Evolutionary conservation across 2,113 vertebrate species (phyloP).

Genomic region (Peromyscus maniculatus): DNA sequence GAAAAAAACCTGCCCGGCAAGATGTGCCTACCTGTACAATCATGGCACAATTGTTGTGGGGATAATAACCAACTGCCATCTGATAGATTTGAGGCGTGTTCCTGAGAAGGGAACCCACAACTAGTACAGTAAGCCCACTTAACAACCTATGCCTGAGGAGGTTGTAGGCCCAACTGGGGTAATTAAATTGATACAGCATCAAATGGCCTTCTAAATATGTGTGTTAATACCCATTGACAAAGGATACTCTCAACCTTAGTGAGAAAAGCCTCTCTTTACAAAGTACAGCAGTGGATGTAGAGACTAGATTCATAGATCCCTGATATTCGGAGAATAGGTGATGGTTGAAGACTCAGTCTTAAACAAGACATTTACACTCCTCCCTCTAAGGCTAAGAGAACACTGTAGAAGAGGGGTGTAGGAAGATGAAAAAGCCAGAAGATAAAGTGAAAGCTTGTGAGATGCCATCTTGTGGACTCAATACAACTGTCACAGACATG

Average conservation of each 20-base stretch:
- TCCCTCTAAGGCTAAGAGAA: not conserved
- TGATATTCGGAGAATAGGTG: not conserved
- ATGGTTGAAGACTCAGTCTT: not conserved
- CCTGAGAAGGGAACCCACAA: not conserved
- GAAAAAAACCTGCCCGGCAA: not conserved
- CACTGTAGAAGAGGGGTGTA: not conserved
- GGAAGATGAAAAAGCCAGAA: not conserved
- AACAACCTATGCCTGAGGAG: not conserved
- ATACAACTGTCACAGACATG: not conserved
- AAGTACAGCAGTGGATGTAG: not conserved
- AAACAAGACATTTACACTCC: not conserved
- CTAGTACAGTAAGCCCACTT: not conserved
- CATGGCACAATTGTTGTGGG: not conserved
- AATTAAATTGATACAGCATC: not conserved
- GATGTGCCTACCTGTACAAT: not conserved
- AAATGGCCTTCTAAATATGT: not conserved
- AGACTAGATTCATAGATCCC: not conserved
- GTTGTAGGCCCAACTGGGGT: not conserved
- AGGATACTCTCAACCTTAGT: not conserved
- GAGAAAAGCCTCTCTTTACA: not conserved
- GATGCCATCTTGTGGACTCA: not conserved
- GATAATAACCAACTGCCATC: not conserved
- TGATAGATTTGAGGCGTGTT: not conserved
- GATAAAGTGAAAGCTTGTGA: not conserved
- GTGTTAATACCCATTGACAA: not conserved